These are phyloP conservation scores for Phoxinus dragarum DNA, from an alignment of 2,797 vertebrate genomes.

Conservation along the genomic window DNA sequence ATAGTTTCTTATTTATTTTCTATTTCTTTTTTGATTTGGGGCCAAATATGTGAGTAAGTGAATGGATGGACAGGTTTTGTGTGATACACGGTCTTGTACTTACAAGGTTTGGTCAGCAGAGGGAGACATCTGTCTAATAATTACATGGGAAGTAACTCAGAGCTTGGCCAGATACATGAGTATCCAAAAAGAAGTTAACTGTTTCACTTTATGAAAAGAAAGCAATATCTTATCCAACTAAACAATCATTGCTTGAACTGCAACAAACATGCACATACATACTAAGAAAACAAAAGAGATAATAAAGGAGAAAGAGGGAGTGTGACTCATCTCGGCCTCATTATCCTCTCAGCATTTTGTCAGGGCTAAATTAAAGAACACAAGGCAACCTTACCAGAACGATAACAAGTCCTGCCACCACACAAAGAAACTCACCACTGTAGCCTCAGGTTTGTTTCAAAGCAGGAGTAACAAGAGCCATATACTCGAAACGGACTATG, in stretches of 20 bases:
- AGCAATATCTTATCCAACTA: not conserved
- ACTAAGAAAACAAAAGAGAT: not conserved
- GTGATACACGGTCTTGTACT: not conserved
- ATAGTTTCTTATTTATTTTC: not conserved
- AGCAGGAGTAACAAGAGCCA: slow-evolving; percentile 7
- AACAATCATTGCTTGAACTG: not conserved
- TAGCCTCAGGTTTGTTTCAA: not conserved
- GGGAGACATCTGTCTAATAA: not conserved
- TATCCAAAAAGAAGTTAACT: not conserved
- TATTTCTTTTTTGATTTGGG: not conserved
- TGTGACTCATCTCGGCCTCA: not conserved
- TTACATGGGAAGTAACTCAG: not conserved
- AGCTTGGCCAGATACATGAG: not conserved
- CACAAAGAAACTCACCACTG: not conserved
- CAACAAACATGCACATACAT: not conserved
- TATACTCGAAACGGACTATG: slow-evolving; percentile 1
- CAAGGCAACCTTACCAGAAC: not conserved
- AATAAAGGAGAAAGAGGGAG: not conserved
- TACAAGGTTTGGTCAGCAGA: slow-evolving; percentile 43
- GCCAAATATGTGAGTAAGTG: not conserved
- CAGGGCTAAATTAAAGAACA: slow-evolving; percentile 19
- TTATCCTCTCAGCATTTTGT: slow-evolving; percentile 20
- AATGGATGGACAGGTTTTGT: not conserved
- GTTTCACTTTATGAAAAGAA: not conserved
- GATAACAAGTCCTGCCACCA: not conserved